Percentiles rank a stretch among this genome's conserved stretches.
These are phyloP conservation scores for Drosophila tsacasi DNA, from an alignment of 1,140 invertebrate species.

Conservation along the genomic window DNA sequence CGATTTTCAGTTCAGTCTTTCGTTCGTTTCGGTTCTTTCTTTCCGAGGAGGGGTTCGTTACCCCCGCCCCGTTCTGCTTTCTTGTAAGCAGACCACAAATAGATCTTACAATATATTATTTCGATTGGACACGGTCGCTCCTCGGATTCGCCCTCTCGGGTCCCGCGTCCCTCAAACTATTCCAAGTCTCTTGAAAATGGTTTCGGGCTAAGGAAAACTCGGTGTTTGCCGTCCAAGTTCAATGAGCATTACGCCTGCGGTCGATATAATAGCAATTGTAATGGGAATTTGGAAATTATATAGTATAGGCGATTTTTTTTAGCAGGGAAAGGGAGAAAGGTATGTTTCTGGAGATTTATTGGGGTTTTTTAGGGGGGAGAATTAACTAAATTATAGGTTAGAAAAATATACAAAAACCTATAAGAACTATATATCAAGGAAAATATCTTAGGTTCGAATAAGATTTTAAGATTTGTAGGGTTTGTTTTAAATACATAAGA, in stretches of 20 bases:
- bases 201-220: slow-evolving; percentile 19
- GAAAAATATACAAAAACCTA: too few species aligned
- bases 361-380: not conserved
- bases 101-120: slow-evolving; percentile 60
- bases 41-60: slow-evolving; percentile 28
- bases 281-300: not conserved
- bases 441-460: not conserved
- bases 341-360: not conserved
- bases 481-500: too few species aligned
- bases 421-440: not conserved
- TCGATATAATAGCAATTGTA: slow-evolving; percentile 16
- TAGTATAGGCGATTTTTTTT: not conserved
- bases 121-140: slow-evolving; percentile 56
- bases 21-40: slow-evolving; percentile 18
- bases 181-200: slow-evolving; percentile 33
- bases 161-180: slow-evolving; percentile 4
- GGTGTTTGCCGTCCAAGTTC: slow-evolving; percentile 37
- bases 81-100: slow-evolving; percentile 60
- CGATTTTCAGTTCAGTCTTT: not conserved
- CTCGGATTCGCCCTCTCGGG: not conserved
- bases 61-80: slow-evolving; percentile 21
- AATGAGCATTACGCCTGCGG: slow-evolving; percentile 30
- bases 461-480: not conserved
- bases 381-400: not conserved
- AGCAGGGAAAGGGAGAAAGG: not conserved